phyloP scores from a whole-genome alignment of 2,888 invertebrate genomes.

The Andricus quercusramuli region DNA sequence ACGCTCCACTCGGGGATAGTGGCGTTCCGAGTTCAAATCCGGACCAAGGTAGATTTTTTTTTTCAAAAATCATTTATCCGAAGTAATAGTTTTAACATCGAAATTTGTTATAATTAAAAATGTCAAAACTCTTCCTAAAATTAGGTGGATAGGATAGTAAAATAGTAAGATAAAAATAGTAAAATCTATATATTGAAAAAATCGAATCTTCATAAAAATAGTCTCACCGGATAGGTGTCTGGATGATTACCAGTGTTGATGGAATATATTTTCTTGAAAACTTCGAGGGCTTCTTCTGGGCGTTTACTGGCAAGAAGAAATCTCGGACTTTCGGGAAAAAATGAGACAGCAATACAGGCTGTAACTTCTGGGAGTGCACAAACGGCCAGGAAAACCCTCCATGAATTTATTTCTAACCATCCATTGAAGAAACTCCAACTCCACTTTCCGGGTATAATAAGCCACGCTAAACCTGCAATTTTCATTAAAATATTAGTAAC shows the following conservation, averaged over 20 bases:
- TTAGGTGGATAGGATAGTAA: too few relatives aligned
- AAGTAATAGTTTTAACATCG: too few relatives aligned
- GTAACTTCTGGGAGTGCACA: slow-evolving; percentile 85
- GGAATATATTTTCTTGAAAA: slow-evolving; percentile 84
- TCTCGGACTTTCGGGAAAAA: slow-evolving; percentile 89
- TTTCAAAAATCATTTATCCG: too few relatives aligned
- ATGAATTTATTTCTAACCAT: slow-evolving; percentile 80
- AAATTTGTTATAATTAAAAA: too few relatives aligned
- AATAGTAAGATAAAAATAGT: too few relatives aligned
- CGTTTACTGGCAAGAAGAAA: slow-evolving; percentile 86
- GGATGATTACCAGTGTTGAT: slow-evolving; percentile 83
- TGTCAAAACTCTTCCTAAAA: too few relatives aligned
- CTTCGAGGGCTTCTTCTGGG: slow-evolving; percentile 84
- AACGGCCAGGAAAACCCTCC: slow-evolving; percentile 84
- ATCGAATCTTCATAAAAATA: background rate
- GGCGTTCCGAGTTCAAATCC: too few relatives aligned
- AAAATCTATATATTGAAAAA: background rate
- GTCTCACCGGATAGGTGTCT: slow-evolving; percentile 83
- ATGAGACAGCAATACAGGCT: slow-evolving; percentile 83
- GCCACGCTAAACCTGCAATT: slow-evolving; percentile 84
- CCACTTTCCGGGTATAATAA: slow-evolving; percentile 84
- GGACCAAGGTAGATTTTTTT: too few relatives aligned
- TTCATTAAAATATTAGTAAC: background rate
- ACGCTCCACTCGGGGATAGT: too few relatives aligned
- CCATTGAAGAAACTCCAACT: slow-evolving; percentile 78